Percentiles rank a stretch among this genome's conserved stretches.
Evolutionary conservation across 2,113 vertebrate genomes (phyloP).

Genomic region (Cercopithecus mona): DNA sequence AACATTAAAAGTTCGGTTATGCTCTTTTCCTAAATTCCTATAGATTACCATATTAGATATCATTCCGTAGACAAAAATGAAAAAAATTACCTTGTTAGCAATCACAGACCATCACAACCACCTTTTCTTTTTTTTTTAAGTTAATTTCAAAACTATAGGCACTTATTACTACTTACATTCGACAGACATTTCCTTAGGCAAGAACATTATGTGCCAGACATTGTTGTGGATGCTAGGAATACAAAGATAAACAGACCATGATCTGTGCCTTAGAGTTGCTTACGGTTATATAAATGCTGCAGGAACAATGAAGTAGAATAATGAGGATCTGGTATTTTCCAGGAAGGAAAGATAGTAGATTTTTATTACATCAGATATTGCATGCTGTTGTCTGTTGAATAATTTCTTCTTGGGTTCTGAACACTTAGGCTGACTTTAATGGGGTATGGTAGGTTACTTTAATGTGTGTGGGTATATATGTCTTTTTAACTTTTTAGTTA

Average conservation of each 20-base stretch:
- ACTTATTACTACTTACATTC: neutral
- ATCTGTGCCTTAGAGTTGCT: neutral
- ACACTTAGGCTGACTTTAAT: neutral
- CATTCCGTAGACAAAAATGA: neutral
- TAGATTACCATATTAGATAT: neutral
- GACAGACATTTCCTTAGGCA: neutral
- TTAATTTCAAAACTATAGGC: constrained; percentile 28
- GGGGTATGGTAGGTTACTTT: neutral
- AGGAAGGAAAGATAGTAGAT: neutral
- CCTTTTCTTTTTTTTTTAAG: neutral
- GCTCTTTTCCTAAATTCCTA: constrained; percentile 29
- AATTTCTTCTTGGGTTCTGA: neutral
- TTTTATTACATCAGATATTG: neutral
- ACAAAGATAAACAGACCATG: neutral
- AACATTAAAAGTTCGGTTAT: neutral
- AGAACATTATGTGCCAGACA: neutral
- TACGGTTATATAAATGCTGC: neutral
- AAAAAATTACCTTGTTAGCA: neutral
- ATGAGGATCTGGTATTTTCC: neutral
- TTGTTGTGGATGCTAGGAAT: neutral
- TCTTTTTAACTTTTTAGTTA: constrained; percentile 7
- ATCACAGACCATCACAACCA: neutral
- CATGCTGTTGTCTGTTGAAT: neutral
- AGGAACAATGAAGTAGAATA: neutral
- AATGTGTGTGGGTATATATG: neutral